A percentile compares a stretch with the other conserved stretches of the same genome.
These are phyloP conservation scores for Chrysemys picta DNA, from an alignment of 2,113 vertebrate genomes.

Conservation along the genomic window DNA sequence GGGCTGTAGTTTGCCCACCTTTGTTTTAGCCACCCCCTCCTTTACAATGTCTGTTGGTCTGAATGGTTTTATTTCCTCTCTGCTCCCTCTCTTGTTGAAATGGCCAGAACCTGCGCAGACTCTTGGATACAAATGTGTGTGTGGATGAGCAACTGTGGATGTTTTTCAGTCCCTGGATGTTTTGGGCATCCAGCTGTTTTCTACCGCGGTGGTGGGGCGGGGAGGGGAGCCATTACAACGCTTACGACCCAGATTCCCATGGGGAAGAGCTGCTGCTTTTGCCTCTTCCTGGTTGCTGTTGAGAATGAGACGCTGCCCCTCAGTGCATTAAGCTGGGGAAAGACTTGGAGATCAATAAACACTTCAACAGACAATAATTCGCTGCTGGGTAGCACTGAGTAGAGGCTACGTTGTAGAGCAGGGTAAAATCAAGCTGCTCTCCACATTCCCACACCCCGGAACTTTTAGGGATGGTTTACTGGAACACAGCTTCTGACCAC, in stretches of 20 bases:
- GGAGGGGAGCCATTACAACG: not conserved
- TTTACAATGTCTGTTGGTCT: not conserved
- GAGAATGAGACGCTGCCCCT: not conserved
- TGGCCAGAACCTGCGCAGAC: not conserved
- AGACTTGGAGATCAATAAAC: not conserved
- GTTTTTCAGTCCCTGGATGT: not conserved
- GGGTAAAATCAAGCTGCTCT: constrained; percentile 8
- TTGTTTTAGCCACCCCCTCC: not conserved
- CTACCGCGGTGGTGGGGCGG: not conserved
- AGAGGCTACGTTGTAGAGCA: not conserved
- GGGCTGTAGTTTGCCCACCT: not conserved
- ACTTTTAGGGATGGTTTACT: constrained; percentile 33
- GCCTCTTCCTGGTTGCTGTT: not conserved
- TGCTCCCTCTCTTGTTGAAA: not conserved
- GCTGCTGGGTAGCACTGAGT: not conserved
- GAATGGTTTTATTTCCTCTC: not conserved
- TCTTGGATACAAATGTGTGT: not conserved
- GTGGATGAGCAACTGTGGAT: not conserved
- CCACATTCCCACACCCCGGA: not conserved
- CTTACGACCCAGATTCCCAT: not conserved
- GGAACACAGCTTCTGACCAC: constrained; percentile 21
- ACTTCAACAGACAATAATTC: not conserved
- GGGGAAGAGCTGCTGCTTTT: not conserved
- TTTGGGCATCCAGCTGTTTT: not conserved
- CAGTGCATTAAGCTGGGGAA: not conserved